These are phyloP conservation scores for Zingel zingel DNA, from an alignment of 2,113 vertebrate genomes.

Conservation along the genomic window DNA sequence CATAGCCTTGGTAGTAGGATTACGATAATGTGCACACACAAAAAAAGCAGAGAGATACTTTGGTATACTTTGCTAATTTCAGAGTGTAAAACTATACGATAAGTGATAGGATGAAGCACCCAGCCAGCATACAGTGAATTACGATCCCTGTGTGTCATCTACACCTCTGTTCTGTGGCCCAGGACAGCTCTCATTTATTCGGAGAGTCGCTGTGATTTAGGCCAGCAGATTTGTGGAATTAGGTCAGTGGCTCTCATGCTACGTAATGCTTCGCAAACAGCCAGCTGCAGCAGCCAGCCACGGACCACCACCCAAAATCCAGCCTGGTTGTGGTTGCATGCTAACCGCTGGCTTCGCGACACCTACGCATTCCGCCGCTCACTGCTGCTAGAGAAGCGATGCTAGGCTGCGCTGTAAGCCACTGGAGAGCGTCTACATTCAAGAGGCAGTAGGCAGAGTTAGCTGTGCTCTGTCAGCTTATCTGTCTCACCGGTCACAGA, in stretches of 20 bases:
- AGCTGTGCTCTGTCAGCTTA: slow-evolving; percentile 33
- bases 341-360: slow-evolving; percentile 7
- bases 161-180: slow-evolving; percentile 58
- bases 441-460: slow-evolving; percentile 21
- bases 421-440: slow-evolving; percentile 4
- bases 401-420: background rate
- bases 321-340: slow-evolving; percentile 4
- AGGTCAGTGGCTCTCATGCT: slow-evolving; percentile 79
- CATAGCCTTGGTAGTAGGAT: slow-evolving; percentile 22
- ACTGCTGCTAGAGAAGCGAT: background rate
- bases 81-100: slow-evolving; percentile 33
- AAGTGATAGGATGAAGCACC: slow-evolving; percentile 34
- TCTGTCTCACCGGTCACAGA: slow-evolving; percentile 29
- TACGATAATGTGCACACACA: background rate
- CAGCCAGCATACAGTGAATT: slow-evolving; percentile 31
- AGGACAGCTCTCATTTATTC: slow-evolving; percentile 76
- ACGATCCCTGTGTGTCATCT: slow-evolving; percentile 58
- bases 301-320: slow-evolving; percentile 6
- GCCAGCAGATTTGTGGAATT: slow-evolving; percentile 84
- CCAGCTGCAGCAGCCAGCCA: slow-evolving; percentile 54
- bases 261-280: slow-evolving; percentile 70
- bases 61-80: slow-evolving; percentile 8
- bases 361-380: background rate
- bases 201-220: slow-evolving; percentile 79
- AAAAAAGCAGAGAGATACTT: slow-evolving; percentile 8